A percentile compares a stretch with the other conserved stretches of the same genome.
These are phyloP conservation scores for Harpalus rubripes DNA, from an alignment of 2,888 invertebrate species.

Conservation along the genomic window DNA sequence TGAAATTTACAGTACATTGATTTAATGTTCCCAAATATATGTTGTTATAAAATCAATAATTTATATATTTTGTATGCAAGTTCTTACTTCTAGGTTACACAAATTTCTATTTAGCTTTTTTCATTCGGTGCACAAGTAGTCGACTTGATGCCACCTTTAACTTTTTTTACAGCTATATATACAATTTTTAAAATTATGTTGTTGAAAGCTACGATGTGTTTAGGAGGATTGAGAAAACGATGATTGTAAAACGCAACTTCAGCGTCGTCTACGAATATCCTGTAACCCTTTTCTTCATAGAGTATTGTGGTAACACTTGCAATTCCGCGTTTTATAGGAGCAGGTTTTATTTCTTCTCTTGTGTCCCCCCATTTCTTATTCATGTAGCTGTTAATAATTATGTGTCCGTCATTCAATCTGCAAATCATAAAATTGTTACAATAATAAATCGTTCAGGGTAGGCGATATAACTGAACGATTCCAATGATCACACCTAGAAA, in stretches of 20 bases:
- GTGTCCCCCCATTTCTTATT: conserved; percentile 1
- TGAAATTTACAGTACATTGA: too few species aligned
- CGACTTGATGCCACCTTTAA: not conserved
- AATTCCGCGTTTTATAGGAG: not conserved
- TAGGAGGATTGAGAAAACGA: not conserved
- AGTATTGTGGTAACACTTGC: conserved; percentile 16
- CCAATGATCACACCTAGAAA: too few species aligned
- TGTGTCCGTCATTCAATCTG: not conserved
- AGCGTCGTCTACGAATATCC: conserved; percentile 9
- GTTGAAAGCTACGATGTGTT: not conserved
- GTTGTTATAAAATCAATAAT: too few species aligned
- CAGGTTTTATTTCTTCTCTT: conserved; percentile 4
- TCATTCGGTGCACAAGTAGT: too few species aligned
- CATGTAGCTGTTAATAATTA: not conserved
- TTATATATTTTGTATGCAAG: too few species aligned
- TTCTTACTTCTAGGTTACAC: too few species aligned
- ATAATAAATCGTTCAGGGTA: not conserved
- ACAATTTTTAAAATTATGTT: conserved; percentile 21
- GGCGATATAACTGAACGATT: too few species aligned
- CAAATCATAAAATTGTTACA: not conserved
- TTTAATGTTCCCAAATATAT: too few species aligned
- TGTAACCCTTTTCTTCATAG: conserved; percentile 7
- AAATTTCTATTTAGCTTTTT: too few species aligned
- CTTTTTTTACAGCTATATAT: not conserved
- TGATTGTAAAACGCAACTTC: conserved; percentile 9